Base-by-base conservation (phyloP, 2,888 invertebrate genomes). In the Eueremaeus valkanovi region DNA sequence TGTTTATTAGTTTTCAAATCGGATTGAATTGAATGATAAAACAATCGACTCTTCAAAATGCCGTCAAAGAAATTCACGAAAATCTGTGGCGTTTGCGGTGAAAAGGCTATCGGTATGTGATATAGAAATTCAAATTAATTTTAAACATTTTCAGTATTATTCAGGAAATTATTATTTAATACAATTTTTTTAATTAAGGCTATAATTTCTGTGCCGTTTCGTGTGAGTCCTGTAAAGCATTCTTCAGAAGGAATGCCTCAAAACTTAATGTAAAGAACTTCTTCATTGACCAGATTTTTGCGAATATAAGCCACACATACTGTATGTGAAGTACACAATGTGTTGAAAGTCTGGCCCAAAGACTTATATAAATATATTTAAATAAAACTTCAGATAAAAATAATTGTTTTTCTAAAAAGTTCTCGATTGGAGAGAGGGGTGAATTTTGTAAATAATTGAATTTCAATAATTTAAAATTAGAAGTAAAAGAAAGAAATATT, bases 141-240 rank as follows among this genome's bases (percentile, higher is more conserved):
- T n/a, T n/a, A n/a, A n/a, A n/a, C n/a, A n/a, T n/a, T n/a, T n/a
- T n/a, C n/a, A n/a, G n/a, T n/a, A n/a, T n/a, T n/a, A n/a, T n/a
- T n/a, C n/a, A n/a, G n/a, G 36, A 36, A 36, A 21, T n/a, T 2
- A 61, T 16, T 27, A 29, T n/a, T 66, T 31, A 6, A 3, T 16
- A 16, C 29, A 31, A 31, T 33, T 24, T 31, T 31, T 33, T n/a
- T n/a, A n/a, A 31, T 61, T 21, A 3, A 75, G 75, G 75, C 42
- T 94, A 92, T 84, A 96, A 96, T 85, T 96, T 96, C 82, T 95
- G 94, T 85, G 95, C 95, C 1, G 89, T 96, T 76, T 93, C 95
- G 2, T 97, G 94, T 82, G 96, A 97, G 84, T 95, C 95, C 79
- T 97, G 97, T 82, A 97, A 97, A 82, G 97, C 97, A 0, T 97